A percentile compares a stretch with the other conserved stretches of the same genome.
These are phyloP conservation scores for Saguinus imperator DNA, from an alignment of 2,113 vertebrate species.

Conservation along the genomic window DNA sequence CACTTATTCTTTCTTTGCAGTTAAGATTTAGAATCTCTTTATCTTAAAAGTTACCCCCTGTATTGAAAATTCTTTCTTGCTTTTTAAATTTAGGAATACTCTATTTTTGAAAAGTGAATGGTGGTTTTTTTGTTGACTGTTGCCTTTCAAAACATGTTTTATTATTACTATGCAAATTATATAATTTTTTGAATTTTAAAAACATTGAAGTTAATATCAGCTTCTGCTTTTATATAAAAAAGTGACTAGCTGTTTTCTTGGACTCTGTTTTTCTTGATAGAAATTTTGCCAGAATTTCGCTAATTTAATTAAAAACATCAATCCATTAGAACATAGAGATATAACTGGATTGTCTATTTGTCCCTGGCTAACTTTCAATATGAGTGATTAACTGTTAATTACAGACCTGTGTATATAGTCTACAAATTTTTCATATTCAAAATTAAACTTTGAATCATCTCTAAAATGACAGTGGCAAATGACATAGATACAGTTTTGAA, in stretches of 20 bases:
- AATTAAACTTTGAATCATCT: constrained; percentile 54
- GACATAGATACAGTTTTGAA: not conserved
- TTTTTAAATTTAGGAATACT: constrained; percentile 36
- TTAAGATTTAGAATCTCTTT: constrained; percentile 20
- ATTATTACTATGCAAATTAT: constrained; percentile 32
- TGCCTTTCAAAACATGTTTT: constrained; percentile 47
- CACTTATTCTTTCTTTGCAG: not conserved
- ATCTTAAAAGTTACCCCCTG: not conserved
- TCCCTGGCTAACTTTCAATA: constrained; percentile 53
- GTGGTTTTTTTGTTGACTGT: not conserved
- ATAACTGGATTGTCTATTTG: constrained; percentile 54
- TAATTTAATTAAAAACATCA: constrained; percentile 72
- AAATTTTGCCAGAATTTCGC: constrained; percentile 67
- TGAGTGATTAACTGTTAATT: constrained; percentile 55
- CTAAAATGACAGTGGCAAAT: constrained; percentile 38
- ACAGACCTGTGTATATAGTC: constrained; percentile 13
- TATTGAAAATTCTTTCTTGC: constrained; percentile 1
- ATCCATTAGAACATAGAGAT: constrained; percentile 50
- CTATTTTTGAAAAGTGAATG: constrained; percentile 15
- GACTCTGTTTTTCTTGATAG: constrained; percentile 51
- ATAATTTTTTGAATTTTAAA: constrained; percentile 58
- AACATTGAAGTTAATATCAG: not conserved
- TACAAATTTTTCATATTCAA: constrained; percentile 55
- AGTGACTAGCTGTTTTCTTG: constrained; percentile 53
- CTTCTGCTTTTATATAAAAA: constrained; percentile 42